phyloP scores from a whole-genome alignment of 2,113 vertebrate species.

The Rousettus leschenaultii region DNA sequence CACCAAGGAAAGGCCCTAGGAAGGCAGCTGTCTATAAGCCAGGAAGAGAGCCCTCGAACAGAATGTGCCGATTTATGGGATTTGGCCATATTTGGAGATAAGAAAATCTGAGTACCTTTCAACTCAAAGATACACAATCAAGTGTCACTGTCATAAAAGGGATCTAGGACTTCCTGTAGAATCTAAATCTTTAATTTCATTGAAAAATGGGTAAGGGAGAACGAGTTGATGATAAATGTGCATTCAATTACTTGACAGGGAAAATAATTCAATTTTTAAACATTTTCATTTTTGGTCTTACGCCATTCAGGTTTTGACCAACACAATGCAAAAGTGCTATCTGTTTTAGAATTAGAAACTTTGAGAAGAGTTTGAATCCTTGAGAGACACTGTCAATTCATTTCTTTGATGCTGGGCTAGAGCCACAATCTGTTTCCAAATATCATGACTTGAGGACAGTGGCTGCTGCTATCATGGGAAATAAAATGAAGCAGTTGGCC shows the following conservation, averaged over 20 bases:
- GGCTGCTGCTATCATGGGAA: neutral
- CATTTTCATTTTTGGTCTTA: neutral
- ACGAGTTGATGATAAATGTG: neutral
- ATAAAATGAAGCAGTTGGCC: neutral
- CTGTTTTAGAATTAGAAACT: neutral
- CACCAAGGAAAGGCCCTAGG: neutral
- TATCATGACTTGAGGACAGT: neutral
- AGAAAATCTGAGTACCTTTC: neutral
- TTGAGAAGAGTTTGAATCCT: neutral
- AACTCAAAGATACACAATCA: no score
- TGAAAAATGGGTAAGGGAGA: neutral
- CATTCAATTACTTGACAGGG: neutral
- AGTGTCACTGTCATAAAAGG: neutral
- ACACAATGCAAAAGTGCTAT: neutral
- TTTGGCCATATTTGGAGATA: neutral
- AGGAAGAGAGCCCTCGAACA: neutral
- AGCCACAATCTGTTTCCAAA: neutral
- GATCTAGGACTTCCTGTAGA: neutral
- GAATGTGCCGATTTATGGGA: accelerated
- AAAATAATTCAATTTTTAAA: neutral
- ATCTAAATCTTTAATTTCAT: neutral
- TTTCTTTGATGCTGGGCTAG: neutral
- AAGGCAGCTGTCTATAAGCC: neutral
- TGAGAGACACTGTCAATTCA: neutral
- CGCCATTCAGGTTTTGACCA: neutral